Percentiles rank a stretch among this genome's conserved stretches.
Conservation (phyloP, 2,113 vertebrate genomes). For the Prionailurus bengalensis region DNA sequence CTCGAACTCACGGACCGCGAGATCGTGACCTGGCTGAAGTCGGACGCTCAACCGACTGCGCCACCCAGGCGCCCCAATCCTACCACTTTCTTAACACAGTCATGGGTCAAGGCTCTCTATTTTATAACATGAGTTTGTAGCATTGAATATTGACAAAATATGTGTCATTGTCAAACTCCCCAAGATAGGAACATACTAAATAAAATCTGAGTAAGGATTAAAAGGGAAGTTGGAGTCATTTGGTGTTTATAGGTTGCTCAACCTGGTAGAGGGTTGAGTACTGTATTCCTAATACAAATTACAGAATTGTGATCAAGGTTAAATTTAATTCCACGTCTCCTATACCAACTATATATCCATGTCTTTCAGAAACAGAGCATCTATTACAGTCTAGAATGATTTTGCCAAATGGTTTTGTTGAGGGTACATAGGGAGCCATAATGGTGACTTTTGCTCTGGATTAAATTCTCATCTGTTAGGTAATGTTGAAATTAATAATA, state of each 20-base stretch:
- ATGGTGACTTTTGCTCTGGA: conserved; percentile 31
- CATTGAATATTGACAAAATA: conserved; percentile 24
- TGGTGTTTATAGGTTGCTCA: background rate
- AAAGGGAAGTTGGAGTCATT: background rate
- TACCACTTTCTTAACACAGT: background rate
- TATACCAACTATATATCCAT: background rate
- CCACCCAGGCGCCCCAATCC: background rate
- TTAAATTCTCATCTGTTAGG: conserved; percentile 56
- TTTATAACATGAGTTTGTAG: background rate
- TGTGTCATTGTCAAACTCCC: background rate
- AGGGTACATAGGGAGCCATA: background rate
- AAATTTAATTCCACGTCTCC: conserved; percentile 26
- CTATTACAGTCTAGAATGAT: background rate
- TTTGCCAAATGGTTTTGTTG: background rate
- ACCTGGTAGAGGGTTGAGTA: background rate
- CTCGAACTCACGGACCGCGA: no score
- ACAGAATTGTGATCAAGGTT: background rate
- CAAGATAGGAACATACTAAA: background rate
- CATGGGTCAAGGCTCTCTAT: background rate
- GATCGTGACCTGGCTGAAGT: no score
- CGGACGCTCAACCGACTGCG: no score
- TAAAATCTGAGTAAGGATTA: background rate
- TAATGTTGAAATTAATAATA: conserved; percentile 1
- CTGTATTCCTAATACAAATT: background rate
- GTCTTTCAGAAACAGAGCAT: background rate